These are phyloP conservation scores for Arvicanthis niloticus DNA, from an alignment of 2,113 vertebrate species.

Conservation along the genomic window DNA sequence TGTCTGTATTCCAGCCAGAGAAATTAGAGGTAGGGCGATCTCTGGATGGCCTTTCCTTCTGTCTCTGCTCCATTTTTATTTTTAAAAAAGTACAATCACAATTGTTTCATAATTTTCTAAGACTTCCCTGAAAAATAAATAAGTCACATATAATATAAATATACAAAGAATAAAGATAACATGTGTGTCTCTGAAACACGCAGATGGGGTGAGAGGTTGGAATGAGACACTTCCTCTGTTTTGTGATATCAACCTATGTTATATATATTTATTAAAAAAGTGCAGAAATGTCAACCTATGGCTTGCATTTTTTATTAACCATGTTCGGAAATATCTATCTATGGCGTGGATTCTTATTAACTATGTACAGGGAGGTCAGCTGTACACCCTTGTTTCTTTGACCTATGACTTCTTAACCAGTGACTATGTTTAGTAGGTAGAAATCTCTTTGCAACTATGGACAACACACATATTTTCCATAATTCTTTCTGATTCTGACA, in stretches of 20 bases:
- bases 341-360: background rate
- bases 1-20: too few species aligned
- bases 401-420: background rate
- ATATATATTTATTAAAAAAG: background rate
- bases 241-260: background rate
- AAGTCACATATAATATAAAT: background rate
- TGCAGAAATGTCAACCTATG: background rate
- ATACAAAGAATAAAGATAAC: background rate
- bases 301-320: background rate
- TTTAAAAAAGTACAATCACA: background rate
- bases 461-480: background rate
- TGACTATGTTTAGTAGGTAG: background rate
- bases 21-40: too few species aligned
- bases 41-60: too few species aligned
- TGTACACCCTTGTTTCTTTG: background rate
- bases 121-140: background rate
- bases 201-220: background rate
- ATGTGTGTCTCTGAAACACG: background rate
- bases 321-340: background rate
- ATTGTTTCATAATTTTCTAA: slow-evolving; percentile 23
- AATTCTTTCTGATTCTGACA: background rate
- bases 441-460: background rate
- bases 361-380: background rate
- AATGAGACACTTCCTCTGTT: background rate
- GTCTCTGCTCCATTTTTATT: too few species aligned